These are phyloP conservation scores for Chamaea fasciata DNA, from an alignment of 2,113 vertebrate genomes.

Conservation along the genomic window DNA sequence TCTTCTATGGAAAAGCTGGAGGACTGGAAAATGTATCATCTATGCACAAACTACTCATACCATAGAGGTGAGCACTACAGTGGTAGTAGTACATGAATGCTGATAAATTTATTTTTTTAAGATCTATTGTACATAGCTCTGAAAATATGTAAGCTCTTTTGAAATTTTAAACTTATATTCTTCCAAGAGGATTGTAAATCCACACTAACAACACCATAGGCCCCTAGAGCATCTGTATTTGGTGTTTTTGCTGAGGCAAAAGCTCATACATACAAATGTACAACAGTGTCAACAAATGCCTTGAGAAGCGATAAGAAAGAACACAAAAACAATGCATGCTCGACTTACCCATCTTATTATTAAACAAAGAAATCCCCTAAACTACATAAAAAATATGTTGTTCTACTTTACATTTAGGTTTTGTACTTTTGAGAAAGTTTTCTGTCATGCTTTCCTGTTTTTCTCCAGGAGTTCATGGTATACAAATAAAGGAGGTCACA, in stretches of 20 bases:
- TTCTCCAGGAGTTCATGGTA: not conserved
- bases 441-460: not conserved
- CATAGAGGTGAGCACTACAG: not conserved
- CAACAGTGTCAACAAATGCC: not conserved
- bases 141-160: not conserved
- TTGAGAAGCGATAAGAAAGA: not conserved
- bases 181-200: not conserved
- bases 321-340: not conserved
- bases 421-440: not conserved
- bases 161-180: not conserved
- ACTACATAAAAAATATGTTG: not conserved
- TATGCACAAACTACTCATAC: not conserved
- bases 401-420: not conserved
- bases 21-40: not conserved
- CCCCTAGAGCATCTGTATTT: not conserved
- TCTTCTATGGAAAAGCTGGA: not conserved
- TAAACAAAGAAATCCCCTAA: not conserved
- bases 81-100: not conserved
- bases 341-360: not conserved
- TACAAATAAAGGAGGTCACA: not conserved
- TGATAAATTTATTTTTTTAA: not conserved
- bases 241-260: not conserved
- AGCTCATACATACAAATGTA: not conserved
- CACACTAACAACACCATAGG: not conserved
- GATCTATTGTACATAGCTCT: not conserved